A percentile compares a stretch with the other conserved stretches of the same genome.
phyloP scores from a whole-genome alignment of 1,140 invertebrate genomes.

The Stegodyphus mimosarum region DNA sequence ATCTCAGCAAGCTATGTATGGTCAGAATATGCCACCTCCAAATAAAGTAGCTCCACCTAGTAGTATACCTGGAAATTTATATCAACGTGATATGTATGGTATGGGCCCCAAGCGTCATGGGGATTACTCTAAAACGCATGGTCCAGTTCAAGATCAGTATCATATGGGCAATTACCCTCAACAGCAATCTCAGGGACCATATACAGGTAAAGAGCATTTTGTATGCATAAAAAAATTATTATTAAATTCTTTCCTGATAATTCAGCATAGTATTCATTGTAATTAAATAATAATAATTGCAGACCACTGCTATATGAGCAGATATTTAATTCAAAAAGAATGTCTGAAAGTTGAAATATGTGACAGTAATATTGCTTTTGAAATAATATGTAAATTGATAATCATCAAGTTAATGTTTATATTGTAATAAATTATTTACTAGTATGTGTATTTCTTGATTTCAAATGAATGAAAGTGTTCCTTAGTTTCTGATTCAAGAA shows the following conservation, averaged over 20 bases:
- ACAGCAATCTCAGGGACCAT: conserved; percentile 49
- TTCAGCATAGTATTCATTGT: too few relatives aligned
- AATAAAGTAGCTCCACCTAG: conserved; percentile 57
- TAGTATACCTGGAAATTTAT: conserved; percentile 67
- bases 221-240: not conserved
- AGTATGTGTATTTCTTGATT: too few relatives aligned
- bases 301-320: too few relatives aligned
- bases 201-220: conserved; percentile 15
- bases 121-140: conserved; percentile 64
- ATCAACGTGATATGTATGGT: conserved; percentile 69
- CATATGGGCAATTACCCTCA: conserved; percentile 56
- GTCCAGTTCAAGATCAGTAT: conserved; percentile 59
- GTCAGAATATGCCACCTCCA: conserved; percentile 44
- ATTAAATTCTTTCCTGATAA: not conserved
- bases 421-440: too few relatives aligned
- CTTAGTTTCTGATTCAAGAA: too few relatives aligned
- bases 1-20: conserved; percentile 57
- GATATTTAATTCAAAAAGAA: too few relatives aligned
- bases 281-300: too few relatives aligned
- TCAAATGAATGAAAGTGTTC: too few relatives aligned
- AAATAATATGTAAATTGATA: too few relatives aligned
- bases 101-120: conserved; percentile 65
- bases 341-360: too few relatives aligned
- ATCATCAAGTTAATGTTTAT: too few relatives aligned
- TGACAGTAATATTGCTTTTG: too few relatives aligned